Conservation (phyloP, 2,888 invertebrate genomes). For the Acleris literana region DNA sequence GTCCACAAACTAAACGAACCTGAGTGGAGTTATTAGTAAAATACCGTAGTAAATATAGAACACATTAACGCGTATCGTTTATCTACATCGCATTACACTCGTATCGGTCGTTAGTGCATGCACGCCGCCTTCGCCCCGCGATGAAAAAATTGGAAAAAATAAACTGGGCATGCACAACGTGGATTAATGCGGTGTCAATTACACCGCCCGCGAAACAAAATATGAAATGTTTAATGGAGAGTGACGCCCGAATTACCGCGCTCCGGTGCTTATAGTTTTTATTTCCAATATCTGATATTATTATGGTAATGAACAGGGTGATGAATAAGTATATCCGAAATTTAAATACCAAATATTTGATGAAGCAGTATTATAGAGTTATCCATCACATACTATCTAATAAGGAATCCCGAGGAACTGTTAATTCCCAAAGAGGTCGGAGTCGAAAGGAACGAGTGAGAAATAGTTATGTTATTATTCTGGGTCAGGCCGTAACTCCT, state of each 20-base stretch:
- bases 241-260: constrained; percentile 31
- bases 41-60: background rate
- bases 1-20: too few relatives aligned
- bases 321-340: background rate
- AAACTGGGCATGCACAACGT: constrained; percentile 55
- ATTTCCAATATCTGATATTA: background rate
- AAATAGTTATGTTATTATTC: constrained; percentile 52
- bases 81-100: constrained; percentile 33
- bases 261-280: constrained; percentile 3
- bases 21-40: background rate
- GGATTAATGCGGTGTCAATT: constrained; percentile 63
- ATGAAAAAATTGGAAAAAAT: constrained; percentile 27
- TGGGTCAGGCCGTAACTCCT: constrained; percentile 53
- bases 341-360: background rate
- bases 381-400: constrained; percentile 17
- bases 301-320: background rate
- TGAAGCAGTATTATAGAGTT: background rate
- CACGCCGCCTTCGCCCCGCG: constrained; percentile 3
- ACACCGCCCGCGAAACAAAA: constrained; percentile 50
- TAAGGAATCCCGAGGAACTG: constrained; percentile 20
- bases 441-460: constrained; percentile 40
- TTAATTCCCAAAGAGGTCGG: constrained; percentile 28
- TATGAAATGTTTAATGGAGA: constrained; percentile 52
- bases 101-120: constrained; percentile 18
- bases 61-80: constrained; percentile 18